Evolutionary conservation across 2,888 invertebrate genomes (phyloP).

Genomic region (Aplocera efformata): DNA sequence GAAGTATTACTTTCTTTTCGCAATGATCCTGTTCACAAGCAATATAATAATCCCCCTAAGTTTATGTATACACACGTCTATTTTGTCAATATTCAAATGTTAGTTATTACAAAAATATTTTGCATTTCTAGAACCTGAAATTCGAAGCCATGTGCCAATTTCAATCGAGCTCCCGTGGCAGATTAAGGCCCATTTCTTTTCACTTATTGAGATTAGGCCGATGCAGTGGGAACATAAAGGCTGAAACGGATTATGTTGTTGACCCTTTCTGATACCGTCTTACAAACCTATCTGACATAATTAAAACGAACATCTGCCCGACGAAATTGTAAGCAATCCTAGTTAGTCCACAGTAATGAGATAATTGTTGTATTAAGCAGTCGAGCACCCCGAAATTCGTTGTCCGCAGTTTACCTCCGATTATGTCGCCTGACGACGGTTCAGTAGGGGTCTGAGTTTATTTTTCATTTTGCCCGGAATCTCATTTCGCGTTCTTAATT

Average conservation of each 20-base stretch:
- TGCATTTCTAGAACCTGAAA: no score
- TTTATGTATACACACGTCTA: no score
- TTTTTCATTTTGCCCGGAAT: conserved; percentile 39
- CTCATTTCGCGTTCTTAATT: conserved; percentile 38
- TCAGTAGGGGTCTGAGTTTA: conserved; percentile 29
- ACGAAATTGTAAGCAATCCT: conserved; percentile 25
- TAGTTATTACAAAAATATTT: no score
- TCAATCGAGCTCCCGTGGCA: no score
- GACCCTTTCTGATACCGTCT: neutral
- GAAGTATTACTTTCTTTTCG: no score
- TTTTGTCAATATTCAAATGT: no score
- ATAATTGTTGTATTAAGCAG: conserved; percentile 27
- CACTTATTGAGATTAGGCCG: no score
- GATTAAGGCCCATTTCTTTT: no score
- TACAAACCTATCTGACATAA: conserved; percentile 6
- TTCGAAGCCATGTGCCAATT: no score
- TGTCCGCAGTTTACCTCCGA: conserved; percentile 29
- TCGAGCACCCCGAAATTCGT: conserved; percentile 25
- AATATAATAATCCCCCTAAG: no score
- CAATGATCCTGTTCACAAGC: no score
- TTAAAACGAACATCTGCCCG: conserved; percentile 13
- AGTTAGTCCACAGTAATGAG: conserved; percentile 28
- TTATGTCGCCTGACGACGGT: conserved; percentile 32
- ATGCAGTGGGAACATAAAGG: no score
- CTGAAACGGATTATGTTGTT: neutral